Conservation (phyloP, 2,888 invertebrate genomes). For the Apotomis capreana region DNA sequence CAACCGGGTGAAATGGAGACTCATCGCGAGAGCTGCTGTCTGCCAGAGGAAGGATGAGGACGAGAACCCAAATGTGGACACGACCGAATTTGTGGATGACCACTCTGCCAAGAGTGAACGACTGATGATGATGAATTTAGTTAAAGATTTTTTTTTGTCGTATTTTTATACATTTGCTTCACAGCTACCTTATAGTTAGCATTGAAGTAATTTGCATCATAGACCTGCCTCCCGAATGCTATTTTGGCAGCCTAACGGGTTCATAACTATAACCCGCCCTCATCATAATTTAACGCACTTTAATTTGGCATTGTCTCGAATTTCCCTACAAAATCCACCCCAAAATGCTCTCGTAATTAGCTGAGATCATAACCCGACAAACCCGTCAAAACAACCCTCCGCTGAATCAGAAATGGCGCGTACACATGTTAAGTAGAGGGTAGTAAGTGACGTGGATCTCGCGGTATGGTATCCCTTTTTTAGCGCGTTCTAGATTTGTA, state of each 20-base stretch:
- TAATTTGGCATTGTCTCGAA: constrained; percentile 24
- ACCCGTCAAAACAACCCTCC: constrained; percentile 64
- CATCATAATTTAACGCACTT: constrained; percentile 34
- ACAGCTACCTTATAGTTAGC: no score
- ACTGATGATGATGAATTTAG: no score
- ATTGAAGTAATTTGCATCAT: no score
- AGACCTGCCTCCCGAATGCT: background rate
- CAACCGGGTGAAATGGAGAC: no score
- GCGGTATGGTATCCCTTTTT: background rate
- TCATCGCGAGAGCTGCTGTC: no score
- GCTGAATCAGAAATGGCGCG: constrained; percentile 58
- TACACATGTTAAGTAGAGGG: background rate
- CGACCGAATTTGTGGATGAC: no score
- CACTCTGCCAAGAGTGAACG: no score
- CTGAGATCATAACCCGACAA: constrained; percentile 63
- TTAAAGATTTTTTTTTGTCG: no score
- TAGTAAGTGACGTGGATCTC: background rate
- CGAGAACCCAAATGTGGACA: no score
- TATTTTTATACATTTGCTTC: no score
- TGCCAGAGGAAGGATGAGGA: no score
- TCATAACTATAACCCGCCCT: constrained; percentile 18
- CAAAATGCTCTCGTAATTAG: constrained; percentile 62
- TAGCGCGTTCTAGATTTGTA: background rate
- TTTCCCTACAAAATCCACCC: constrained; percentile 26
- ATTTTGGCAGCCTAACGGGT: background rate